Percentiles rank a stretch among this genome's conserved stretches.
These are phyloP conservation scores for Ctenodactylus gundi DNA, from an alignment of 2,113 vertebrate genomes.

Conservation along the genomic window DNA sequence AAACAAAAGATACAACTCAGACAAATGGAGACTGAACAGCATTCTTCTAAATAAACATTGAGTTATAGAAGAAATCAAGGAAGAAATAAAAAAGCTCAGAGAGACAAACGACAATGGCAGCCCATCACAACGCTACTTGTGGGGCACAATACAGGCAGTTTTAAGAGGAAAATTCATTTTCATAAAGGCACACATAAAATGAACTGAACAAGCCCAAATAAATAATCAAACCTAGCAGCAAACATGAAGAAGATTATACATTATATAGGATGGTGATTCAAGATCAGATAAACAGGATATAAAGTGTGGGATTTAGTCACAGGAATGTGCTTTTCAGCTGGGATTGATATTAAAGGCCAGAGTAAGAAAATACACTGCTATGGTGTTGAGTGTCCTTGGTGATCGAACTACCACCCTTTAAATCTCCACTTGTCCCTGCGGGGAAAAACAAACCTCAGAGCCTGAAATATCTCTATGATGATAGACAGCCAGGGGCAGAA, in stretches of 20 bases:
- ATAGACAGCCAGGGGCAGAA: neutral
- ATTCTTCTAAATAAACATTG: neutral
- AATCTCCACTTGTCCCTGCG: neutral
- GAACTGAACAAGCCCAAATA: too few relatives aligned
- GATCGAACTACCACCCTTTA: neutral
- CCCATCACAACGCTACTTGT: too few relatives aligned
- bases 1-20: neutral
- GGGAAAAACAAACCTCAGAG: neutral
- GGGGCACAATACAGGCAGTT: too few relatives aligned
- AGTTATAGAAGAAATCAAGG: too few relatives aligned
- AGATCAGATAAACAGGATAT: neutral
- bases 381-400: neutral
- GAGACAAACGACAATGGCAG: too few relatives aligned
- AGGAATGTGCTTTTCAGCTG: neutral
- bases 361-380: neutral
- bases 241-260: too few relatives aligned
- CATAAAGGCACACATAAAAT: neutral
- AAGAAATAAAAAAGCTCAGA: too few relatives aligned
- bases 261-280: neutral
- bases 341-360: neutral
- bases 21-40: neutral
- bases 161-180: neutral
- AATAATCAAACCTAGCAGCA: too few relatives aligned
- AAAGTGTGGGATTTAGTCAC: neutral
- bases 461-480: neutral